Evolutionary conservation across 2,888 invertebrate genomes (phyloP).

Genomic region (Erebia ligea): DNA sequence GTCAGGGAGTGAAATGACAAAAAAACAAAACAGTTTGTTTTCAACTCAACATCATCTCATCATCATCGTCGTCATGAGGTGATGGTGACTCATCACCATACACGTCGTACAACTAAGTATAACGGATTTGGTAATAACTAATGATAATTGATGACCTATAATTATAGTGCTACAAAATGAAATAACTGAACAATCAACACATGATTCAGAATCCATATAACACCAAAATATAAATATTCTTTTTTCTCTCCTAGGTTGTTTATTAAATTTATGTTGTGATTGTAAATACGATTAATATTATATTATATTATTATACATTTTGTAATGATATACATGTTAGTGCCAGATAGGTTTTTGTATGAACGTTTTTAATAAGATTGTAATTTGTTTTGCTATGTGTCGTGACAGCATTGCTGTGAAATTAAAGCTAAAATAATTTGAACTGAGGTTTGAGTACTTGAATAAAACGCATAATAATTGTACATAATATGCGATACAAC

Average conservation of each 20-base stretch:
- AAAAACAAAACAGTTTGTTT: not conserved
- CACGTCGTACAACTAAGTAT: too few relatives aligned
- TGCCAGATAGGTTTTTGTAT: constrained; percentile 82
- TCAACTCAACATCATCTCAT: too few relatives aligned
- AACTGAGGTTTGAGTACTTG: too few relatives aligned
- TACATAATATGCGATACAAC: too few relatives aligned
- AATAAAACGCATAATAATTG: too few relatives aligned
- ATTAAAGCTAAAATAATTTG: too few relatives aligned
- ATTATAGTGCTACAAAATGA: not conserved
- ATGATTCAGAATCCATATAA: constrained; percentile 48
- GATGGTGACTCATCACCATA: too few relatives aligned
- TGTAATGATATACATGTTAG: constrained; percentile 81
- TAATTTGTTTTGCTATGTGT: constrained; percentile 31
- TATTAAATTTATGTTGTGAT: constrained; percentile 81
- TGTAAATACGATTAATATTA: constrained; percentile 68
- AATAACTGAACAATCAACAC: not conserved
- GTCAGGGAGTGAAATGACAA: not conserved
- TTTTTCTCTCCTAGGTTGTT: constrained; percentile 78
- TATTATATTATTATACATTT: constrained; percentile 79
- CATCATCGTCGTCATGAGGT: too few relatives aligned
- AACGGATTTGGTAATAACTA: not conserved
- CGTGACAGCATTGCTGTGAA: constrained; percentile 13
- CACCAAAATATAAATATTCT: constrained; percentile 58
- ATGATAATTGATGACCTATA: not conserved
- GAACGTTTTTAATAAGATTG: constrained; percentile 65